Evolutionary conservation across 2,113 vertebrate genomes (phyloP), one percentile per base, ranked within the genome.

Genomic region (Elephantulus edwardii): DNA sequence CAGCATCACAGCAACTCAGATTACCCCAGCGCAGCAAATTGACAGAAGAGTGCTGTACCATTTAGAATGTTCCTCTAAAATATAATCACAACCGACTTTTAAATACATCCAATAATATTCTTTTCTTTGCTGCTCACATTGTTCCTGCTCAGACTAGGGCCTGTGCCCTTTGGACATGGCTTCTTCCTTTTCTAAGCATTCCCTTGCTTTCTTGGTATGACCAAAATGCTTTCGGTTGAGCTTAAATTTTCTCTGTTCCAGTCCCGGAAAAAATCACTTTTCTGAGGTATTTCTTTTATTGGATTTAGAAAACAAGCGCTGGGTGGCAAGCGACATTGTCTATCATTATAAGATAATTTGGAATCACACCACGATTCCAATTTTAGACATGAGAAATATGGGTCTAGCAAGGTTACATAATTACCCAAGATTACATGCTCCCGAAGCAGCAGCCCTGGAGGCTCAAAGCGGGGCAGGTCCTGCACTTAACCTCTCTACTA

Each of bases 391-490:
- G 48, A 54, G 38, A 58, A 74, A 1, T 40, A 24, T 30, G 44
- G 54, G 64, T 68, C 48, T 48, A 20, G 5, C 1, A 0, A 76
- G 19, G 5, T 58, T 30, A 72, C 35, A 28, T 8, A 7, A 71
- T 14, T 52, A 1, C 3, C 1, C n/a, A 33, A 3, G 3, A 13
- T 77, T 24, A 40, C 3, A 70, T 17, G 60, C 30, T 17, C 22
- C 74, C 84, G 38, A 78, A 88, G 44, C 50, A 48, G 54, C 68
- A 81, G 78, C 58, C 33, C 64, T 80, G n/a, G n/a, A 88, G 82
- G 14, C 13, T 88, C 48, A 82, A 68, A 60, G 42, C 24, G 66
- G 19, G 10, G 58, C 33, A 87, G 35, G 54, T 52, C 13, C 33
- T 58, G n/a, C 9, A 50, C 26, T 24, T 52, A 60, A 58, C 22